Evolutionary conservation across 1,140 invertebrate genomes (phyloP).

Genomic region (Neelides sp.): DNA sequence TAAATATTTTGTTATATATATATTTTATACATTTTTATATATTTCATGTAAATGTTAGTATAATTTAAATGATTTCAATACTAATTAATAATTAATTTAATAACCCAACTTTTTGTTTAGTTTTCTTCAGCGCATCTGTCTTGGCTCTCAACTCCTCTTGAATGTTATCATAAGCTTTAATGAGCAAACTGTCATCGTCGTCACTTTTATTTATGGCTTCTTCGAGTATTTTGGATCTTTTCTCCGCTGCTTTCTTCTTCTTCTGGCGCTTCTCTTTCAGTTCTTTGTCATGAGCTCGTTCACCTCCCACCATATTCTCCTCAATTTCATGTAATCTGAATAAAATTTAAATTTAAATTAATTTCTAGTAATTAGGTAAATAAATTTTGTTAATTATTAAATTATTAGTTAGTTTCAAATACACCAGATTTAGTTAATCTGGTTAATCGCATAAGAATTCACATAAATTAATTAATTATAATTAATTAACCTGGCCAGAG

Average conservation of each 20-base stretch:
- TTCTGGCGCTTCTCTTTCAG: conserved; percentile 53
- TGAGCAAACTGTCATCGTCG: conserved; percentile 51
- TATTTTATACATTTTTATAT: conserved; percentile 4
- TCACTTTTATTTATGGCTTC: conserved; percentile 49
- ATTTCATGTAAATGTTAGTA: conserved; percentile 6
- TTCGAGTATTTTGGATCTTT: conserved; percentile 43
- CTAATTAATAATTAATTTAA: background rate
- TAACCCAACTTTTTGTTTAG: conserved; percentile 49
- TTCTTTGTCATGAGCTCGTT: conserved; percentile 56
- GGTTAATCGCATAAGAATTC: too few species aligned
- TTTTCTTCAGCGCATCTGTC: conserved; percentile 54
- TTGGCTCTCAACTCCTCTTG: conserved; percentile 61
- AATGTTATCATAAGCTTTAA: conserved; percentile 58
- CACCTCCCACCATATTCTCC: conserved; percentile 64
- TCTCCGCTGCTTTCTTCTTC: conserved; percentile 55
- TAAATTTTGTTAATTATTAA: background rate
- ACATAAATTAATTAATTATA: too few species aligned
- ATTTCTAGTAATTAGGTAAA: background rate
- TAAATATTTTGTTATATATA: conserved; percentile 9
- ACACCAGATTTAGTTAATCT: too few species aligned
- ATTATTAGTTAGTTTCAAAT: too few species aligned
- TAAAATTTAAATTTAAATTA: background rate
- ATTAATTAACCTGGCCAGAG: conserved; percentile 29
- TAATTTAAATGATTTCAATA: background rate
- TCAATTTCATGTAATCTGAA: conserved; percentile 54